Evolutionary conservation across 2,888 invertebrate genomes (phyloP), one percentile per base, ranked within the genome.

Genomic region (Rhagonycha fulva): DNA sequence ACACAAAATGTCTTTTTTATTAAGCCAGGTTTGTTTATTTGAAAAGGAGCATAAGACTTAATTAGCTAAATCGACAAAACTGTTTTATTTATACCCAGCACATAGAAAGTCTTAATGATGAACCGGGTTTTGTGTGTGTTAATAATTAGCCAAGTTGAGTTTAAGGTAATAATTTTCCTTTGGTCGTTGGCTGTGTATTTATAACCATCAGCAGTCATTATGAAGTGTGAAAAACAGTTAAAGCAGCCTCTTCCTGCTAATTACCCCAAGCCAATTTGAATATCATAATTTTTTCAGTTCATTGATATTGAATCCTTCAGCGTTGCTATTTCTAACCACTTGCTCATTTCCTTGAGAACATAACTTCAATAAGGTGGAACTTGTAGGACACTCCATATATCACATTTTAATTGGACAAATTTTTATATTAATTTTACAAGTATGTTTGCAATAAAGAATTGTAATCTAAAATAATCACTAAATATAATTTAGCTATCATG

Each of bases 401-500:
- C 32, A 12, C 12, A 32, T 32, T 32, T 12, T 32, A 12, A 12
- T 32, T 32, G 12, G 12, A 32, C 32, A 32, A 32, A 32, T 4
- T 32, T 32, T 32, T 32, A 32, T 32, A 32, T 12, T 32, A 32
- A 32, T 32, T 32, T 32, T 32, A 32, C 32, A 32, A 32, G 32
- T 12, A 32, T 32, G 32, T 32, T 32, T 4, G 32, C 32, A 32
- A 32, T 32, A 32, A 32, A 32, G 12, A 32, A 32, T 32, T 32
- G 32, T 32, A 32, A 32, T 32, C 32, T 24, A 63, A 19, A 63
- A 63, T 24, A 63, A 63, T 63, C 19, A 63, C 63, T 63, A 63
- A 72, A 74, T 78, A 78, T 76, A 79, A 73, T 74, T 72, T 72
- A 66, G 67, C 70, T 72, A 32, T 78, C 72, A 30, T 72, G 81